phyloP scores from a whole-genome alignment of 2,797 vertebrate genomes.

The Poeciliopsis infans region DNA sequence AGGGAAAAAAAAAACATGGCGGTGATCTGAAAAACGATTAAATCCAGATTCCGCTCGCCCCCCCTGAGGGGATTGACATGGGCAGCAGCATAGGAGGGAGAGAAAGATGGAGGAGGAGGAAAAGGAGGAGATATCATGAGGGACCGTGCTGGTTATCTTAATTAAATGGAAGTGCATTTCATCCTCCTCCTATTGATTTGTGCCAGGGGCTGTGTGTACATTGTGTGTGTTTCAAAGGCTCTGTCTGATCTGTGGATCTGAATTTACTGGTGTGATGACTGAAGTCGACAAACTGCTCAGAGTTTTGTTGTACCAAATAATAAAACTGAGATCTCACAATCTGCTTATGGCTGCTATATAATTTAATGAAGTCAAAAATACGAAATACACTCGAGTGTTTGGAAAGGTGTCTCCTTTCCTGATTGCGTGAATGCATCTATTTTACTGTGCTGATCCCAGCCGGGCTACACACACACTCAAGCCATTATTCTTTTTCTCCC shows the following conservation, averaged over 20 bases:
- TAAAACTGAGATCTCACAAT: conserved; percentile 40
- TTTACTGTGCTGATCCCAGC: background rate
- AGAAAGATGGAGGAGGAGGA: conserved; percentile 42
- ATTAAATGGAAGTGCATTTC: conserved; percentile 79
- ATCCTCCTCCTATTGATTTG: conserved; percentile 73
- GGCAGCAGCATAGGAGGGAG: conserved; percentile 43
- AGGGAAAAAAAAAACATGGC: conserved; percentile 66
- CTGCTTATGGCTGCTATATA: conserved; percentile 31
- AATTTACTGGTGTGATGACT: conserved; percentile 35
- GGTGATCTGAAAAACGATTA: conserved; percentile 71
- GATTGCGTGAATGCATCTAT: conserved; percentile 1
- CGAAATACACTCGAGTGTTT: background rate
- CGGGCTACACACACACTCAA: background rate
- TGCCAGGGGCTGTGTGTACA: conserved; percentile 59
- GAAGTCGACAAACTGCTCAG: conserved; percentile 45
- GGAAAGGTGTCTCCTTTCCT: conserved; percentile 25
- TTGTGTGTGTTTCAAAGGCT: conserved; percentile 48
- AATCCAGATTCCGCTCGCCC: conserved; percentile 65
- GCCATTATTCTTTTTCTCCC: conserved; percentile 16
- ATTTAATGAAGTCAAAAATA: conserved; percentile 5
- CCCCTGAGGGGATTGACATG: conserved; percentile 52
- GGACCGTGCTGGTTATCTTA: conserved; percentile 75
- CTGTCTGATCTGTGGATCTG: conserved; percentile 32
- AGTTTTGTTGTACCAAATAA: conserved; percentile 38
- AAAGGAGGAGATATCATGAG: conserved; percentile 60